Conservation (phyloP, 2,113 vertebrate species). For the Tychaedon coryphoeus region DNA sequence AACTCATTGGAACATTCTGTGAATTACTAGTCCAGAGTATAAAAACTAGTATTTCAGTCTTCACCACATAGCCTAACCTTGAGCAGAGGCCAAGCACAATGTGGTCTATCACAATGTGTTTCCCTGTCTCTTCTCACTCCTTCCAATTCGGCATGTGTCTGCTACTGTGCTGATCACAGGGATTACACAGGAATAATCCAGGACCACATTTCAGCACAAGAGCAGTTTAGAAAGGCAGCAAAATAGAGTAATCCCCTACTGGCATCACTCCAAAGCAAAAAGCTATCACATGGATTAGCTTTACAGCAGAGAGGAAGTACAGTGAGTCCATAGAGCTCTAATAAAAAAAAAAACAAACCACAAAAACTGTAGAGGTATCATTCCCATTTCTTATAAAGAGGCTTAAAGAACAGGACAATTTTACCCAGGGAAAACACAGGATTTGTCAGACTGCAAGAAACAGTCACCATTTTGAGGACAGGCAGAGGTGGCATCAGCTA, state of each 20-base stretch:
- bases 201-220: background rate
- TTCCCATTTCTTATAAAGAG: background rate
- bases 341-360: no score
- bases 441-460: background rate
- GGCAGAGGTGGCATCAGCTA: background rate
- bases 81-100: background rate
- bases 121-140: background rate
- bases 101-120: background rate
- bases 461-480: background rate
- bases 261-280: background rate
- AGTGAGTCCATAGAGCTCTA: background rate
- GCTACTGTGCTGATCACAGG: background rate
- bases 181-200: slow-evolving; percentile 38
- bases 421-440: background rate
- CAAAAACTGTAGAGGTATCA: background rate
- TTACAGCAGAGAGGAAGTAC: background rate
- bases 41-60: background rate
- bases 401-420: background rate
- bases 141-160: background rate
- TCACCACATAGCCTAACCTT: background rate
- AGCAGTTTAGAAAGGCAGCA: background rate
- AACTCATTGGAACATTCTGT: background rate
- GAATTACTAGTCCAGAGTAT: background rate
- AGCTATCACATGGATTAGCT: background rate
- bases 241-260: background rate